phyloP scores from a whole-genome alignment of 2,888 invertebrate species.

The Pimpla rufipes region DNA sequence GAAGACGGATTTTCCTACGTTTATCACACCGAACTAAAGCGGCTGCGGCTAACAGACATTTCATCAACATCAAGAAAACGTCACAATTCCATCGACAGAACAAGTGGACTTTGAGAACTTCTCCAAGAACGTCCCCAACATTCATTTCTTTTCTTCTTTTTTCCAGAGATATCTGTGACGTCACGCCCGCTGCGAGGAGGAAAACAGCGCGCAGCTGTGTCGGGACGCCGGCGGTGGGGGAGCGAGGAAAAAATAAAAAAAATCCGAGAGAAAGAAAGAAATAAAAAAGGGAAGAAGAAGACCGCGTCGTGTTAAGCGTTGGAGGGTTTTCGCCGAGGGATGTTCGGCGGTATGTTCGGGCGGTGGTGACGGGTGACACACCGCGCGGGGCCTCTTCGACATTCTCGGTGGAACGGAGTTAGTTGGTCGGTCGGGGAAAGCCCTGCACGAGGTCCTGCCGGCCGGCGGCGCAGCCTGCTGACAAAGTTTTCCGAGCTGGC shows the following conservation, averaged over 20 bases:
- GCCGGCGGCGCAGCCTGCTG: conserved; percentile 39
- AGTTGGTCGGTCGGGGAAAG: conserved; percentile 34
- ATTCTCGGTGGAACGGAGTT: conserved; percentile 35
- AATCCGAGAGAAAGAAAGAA: conserved; percentile 20
- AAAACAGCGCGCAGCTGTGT: conserved; percentile 41
- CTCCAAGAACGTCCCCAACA: no score
- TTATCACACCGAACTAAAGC: no score
- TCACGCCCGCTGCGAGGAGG: conserved; percentile 1
- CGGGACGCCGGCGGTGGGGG: not conserved
- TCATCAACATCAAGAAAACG: no score
- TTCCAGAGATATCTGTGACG: not conserved
- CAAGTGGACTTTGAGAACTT: no score
- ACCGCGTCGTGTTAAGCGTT: conserved; percentile 33
- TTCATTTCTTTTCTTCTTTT: no score
- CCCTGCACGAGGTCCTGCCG: conserved; percentile 23
- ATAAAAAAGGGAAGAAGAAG: conserved; percentile 16
- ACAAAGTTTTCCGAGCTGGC: conserved; percentile 51
- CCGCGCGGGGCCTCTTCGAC: conserved; percentile 38
- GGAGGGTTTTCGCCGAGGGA: conserved; percentile 35
- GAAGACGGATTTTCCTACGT: no score
- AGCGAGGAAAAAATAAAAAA: conserved; percentile 8
- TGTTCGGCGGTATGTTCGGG: conserved; percentile 42
- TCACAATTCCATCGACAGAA: no score
- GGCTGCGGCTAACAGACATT: no score
- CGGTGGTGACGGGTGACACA: conserved; percentile 53